Conservation (phyloP, 2,797 vertebrate genomes). For the Poecilia gillii region DNA sequence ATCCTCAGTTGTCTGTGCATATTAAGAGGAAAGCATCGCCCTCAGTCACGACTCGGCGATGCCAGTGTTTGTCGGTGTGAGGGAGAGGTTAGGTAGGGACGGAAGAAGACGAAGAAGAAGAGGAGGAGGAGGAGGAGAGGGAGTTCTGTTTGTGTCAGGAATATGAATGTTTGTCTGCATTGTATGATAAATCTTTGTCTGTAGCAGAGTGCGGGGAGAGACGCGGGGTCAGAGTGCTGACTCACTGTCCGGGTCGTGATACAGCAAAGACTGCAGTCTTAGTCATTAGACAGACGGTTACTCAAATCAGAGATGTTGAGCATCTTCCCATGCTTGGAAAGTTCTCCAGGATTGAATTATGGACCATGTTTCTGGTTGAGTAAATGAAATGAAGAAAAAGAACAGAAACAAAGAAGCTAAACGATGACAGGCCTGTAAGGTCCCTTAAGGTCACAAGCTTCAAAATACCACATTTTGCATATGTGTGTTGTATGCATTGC, state of each 20-base stretch:
- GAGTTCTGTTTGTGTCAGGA: slow-evolving; percentile 68
- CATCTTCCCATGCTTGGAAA: neutral
- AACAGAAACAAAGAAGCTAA: neutral
- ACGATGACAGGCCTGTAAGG: neutral
- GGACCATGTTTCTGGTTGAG: neutral
- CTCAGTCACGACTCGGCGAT: slow-evolving; percentile 80
- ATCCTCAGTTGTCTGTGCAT: slow-evolving; percentile 72
- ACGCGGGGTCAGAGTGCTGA: slow-evolving; percentile 72
- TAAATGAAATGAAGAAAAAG: neutral
- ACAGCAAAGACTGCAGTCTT: slow-evolving; percentile 77
- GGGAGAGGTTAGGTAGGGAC: slow-evolving; percentile 43
- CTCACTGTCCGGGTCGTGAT: slow-evolving; percentile 78
- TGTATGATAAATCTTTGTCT: slow-evolving; percentile 68
- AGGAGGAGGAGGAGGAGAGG: slow-evolving; percentile 17
- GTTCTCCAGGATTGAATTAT: neutral
- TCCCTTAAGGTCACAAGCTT: neutral
- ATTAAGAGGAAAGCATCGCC: slow-evolving; percentile 75
- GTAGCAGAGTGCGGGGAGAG: slow-evolving; percentile 46
- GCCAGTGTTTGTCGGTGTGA: slow-evolving; percentile 53
- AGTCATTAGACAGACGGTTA: slow-evolving; percentile 70
- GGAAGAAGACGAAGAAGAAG: slow-evolving; percentile 3
- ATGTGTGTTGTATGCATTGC: neutral
- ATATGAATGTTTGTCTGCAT: slow-evolving; percentile 76
- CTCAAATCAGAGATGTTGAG: slow-evolving; percentile 46
- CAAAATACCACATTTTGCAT: neutral